Evolutionary conservation across 2,113 vertebrate genomes (phyloP).

Genomic region (Myotis brandtii): DNA sequence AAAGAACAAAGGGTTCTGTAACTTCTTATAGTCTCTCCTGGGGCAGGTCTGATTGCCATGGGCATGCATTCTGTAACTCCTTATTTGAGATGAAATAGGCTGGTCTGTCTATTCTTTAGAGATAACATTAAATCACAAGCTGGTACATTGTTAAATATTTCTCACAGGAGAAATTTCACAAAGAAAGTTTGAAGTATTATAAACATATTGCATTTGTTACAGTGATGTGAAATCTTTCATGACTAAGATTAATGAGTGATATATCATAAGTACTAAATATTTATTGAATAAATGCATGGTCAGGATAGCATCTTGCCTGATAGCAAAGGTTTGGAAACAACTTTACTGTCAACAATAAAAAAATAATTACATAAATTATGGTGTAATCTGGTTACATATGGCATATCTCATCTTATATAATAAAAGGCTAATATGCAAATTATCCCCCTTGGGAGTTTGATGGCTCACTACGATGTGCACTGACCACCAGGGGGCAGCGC

Average conservation of each 20-base stretch:
- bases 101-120: background rate
- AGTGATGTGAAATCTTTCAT: background rate
- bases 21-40: background rate
- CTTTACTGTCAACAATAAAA: background rate
- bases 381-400: background rate
- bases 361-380: slow-evolving; percentile 1
- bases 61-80: background rate
- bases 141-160: slow-evolving; percentile 1
- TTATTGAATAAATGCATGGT: background rate
- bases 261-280: background rate
- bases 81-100: background rate
- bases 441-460: too few relatives aligned
- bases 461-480: too few relatives aligned
- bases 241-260: background rate
- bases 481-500: too few relatives aligned
- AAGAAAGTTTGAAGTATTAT: slow-evolving; percentile 4
- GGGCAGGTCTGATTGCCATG: background rate
- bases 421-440: too few relatives aligned
- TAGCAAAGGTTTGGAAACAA: background rate
- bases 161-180: slow-evolving; percentile 27
- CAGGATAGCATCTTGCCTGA: background rate
- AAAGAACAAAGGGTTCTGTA: background rate
- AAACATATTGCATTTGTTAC: background rate
- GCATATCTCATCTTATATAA: background rate
- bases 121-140: background rate